Conservation (phyloP, 2,888 invertebrate species). For the Eupelmus urozonus region DNA sequence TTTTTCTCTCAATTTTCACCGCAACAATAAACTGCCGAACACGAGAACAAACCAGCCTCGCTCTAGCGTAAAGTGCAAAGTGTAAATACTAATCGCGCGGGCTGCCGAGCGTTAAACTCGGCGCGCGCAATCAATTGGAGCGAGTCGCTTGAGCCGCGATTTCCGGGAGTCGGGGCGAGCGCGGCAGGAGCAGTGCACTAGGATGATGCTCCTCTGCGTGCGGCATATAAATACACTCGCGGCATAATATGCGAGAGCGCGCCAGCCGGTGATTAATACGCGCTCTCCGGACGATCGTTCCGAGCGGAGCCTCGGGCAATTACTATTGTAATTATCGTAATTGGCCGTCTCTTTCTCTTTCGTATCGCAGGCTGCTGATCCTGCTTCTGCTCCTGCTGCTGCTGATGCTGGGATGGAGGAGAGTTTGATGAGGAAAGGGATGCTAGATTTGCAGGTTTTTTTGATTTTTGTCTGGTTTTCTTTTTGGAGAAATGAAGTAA, state of each 20-base stretch:
- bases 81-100: constrained; percentile 59
- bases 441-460: too few species aligned
- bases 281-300: too few species aligned
- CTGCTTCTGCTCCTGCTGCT: neutral
- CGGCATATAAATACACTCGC: constrained; percentile 18
- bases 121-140: constrained; percentile 27
- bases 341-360: constrained; percentile 64
- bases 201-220: neutral
- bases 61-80: constrained; percentile 34
- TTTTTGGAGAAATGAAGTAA: too few species aligned
- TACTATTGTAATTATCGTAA: constrained; percentile 71
- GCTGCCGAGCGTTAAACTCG: constrained; percentile 40
- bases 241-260: constrained; percentile 47
- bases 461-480: too few species aligned
- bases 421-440: too few species aligned
- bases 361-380: neutral
- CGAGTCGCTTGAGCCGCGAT: constrained; percentile 39
- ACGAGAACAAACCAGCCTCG: too few species aligned
- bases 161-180: constrained; percentile 12
- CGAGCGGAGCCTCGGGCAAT: constrained; percentile 60
- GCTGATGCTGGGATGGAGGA: neutral
- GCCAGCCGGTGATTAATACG: neutral
- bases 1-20: neutral
- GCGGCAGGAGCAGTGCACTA: neutral
- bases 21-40: neutral